Evolutionary conservation across 2,888 invertebrate genomes (phyloP).

Genomic region (Volucella zonaria): DNA sequence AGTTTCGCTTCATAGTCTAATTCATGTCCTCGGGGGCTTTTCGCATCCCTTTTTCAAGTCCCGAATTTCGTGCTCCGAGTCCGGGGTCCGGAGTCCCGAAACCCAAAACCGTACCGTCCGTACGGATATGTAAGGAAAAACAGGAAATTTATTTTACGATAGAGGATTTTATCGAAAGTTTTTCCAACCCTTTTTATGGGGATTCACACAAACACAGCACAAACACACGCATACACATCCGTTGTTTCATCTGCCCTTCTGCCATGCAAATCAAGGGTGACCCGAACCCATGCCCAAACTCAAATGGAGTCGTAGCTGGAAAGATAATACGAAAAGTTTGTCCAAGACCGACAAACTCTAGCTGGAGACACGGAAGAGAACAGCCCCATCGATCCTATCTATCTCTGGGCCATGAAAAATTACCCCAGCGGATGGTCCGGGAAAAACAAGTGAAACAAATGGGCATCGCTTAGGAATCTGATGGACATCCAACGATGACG

Average conservation of each 20-base stretch:
- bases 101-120: not conserved
- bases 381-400: conserved; percentile 6
- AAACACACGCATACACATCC: not conserved
- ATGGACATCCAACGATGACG: conserved; percentile 68
- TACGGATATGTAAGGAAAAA: conserved; percentile 36
- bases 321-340: conserved; percentile 70
- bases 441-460: conserved; percentile 68
- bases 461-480: conserved; percentile 70
- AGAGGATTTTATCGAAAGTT: conserved; percentile 74
- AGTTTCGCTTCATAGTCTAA: conserved; percentile 68
- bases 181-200: conserved; percentile 67
- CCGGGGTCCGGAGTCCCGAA: too few species aligned
- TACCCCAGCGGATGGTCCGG: conserved; percentile 54
- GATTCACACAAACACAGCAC: conserved; percentile 7
- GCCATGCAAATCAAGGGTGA: conserved; percentile 38
- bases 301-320: not conserved
- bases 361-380: conserved; percentile 22
- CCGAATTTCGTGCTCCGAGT: conserved; percentile 13
- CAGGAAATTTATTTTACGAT: conserved; percentile 73
- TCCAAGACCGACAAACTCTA: conserved; percentile 40
- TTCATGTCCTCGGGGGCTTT: conserved; percentile 65
- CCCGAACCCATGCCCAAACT: conserved; percentile 21
- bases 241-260: not conserved
- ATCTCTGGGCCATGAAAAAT: conserved; percentile 56
- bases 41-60: conserved; percentile 65